Base-by-base conservation (phyloP, 1,140 invertebrate species). In the Prorops nasuta region DNA sequence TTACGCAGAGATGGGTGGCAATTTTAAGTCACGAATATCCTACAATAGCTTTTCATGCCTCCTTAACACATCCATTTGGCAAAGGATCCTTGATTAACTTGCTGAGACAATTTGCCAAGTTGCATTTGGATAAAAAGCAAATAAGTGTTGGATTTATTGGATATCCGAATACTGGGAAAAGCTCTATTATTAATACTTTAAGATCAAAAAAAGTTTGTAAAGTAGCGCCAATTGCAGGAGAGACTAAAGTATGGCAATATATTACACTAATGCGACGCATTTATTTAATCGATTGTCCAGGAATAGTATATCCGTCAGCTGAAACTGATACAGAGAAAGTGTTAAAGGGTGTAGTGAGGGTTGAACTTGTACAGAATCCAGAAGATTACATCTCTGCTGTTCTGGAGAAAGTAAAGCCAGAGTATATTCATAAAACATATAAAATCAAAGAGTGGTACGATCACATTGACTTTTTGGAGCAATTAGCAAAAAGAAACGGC, bases 221-320 rank as follows among this genome's bases (percentile, higher is more conserved):
- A 76, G 95, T 98, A 2, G 97, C 98, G 9, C 98, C 98, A 6
- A 94, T 99, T 66, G 96, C 98, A 54, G 98, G 98, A 6, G 97
- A 99, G 81, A 99, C 98, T 0, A 99, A 99, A 83, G 92, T 96
- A 1, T 99, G 98, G 98, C 98, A 99, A 70, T 99, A 99, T 69
- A 96, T 99, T 39, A 98, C 96, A 1, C 74, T 99, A 18, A 99
- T 99, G 96, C 87, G 88, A 56, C 83, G 91, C 57, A 98, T 99
- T 63, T 99, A 93, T 69, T 77, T 99, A 3, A 98, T 99, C 56
- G 98, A 99, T 82, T 99, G 97, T 81, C 98, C 98, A 17, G 98
- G 97, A 35, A 89, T 99, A 53, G 98, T 99, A 17, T 97, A 98
- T 80, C 94, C 95, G 10, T 90, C 90, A 3, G 85, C 88, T 34